Evolutionary conservation across 1,140 invertebrate genomes (phyloP).

Genomic region (Drosophila mayri): DNA sequence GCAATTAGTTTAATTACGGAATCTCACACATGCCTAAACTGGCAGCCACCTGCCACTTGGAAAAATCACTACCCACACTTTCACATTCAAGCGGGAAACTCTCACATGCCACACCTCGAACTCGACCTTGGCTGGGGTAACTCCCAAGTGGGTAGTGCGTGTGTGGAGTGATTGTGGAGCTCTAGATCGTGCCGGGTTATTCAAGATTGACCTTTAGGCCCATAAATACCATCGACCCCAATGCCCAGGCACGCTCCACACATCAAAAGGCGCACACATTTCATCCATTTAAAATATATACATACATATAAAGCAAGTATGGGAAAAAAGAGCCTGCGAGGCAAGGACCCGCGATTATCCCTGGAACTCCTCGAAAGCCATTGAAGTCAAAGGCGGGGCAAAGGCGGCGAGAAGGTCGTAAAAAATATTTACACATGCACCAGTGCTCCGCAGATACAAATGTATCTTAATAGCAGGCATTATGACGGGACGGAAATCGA

Average conservation of each 20-base stretch:
- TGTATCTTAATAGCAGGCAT: conserved; percentile 69
- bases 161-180: conserved; percentile 1
- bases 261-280: conserved; percentile 24
- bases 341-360: conserved; percentile 68
- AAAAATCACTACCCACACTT: conserved; percentile 2
- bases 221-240: conserved; percentile 61
- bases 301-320: conserved; percentile 7
- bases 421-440: conserved; percentile 78
- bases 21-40: neutral
- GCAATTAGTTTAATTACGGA: conserved; percentile 11
- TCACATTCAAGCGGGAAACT: conserved; percentile 7
- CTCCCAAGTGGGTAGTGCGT: conserved; percentile 7
- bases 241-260: conserved; percentile 66
- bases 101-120: neutral
- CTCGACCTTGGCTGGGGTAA: conserved; percentile 45
- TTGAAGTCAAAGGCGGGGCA: conserved; percentile 19
- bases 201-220: conserved; percentile 65
- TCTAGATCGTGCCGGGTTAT: conserved; percentile 60
- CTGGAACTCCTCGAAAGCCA: conserved; percentile 45
- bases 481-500: conserved; percentile 24
- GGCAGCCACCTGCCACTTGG: neutral
- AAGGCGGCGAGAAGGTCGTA: conserved; percentile 52
- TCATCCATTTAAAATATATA: conserved; percentile 31
- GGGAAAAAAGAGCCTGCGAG: neutral
- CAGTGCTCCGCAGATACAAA: conserved; percentile 54